phyloP scores from a whole-genome alignment of 2,113 vertebrate genomes.

The Leucopsar rothschildi region DNA sequence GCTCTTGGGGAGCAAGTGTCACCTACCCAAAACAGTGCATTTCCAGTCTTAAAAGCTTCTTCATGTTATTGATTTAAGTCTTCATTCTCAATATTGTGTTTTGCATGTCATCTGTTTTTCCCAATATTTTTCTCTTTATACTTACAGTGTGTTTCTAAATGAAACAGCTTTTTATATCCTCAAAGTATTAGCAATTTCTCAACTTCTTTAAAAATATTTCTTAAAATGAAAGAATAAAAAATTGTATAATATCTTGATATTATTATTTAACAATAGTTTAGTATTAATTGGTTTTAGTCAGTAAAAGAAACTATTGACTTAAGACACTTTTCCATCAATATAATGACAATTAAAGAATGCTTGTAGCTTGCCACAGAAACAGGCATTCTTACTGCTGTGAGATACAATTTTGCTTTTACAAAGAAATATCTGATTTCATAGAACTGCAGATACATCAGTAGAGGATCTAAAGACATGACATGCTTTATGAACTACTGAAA shows the following conservation, averaged over 20 bases:
- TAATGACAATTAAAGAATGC: background rate
- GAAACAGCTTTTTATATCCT: background rate
- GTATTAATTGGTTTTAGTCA: background rate
- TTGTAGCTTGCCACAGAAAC: background rate
- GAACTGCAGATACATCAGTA: background rate
- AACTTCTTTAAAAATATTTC: background rate
- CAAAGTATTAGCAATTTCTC: background rate
- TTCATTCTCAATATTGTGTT: background rate
- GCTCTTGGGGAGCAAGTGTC: background rate
- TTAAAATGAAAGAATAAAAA: background rate
- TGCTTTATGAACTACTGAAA: background rate
- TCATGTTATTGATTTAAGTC: background rate
- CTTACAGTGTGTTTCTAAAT: background rate
- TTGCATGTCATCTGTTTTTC: background rate
- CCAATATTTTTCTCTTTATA: background rate
- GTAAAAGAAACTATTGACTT: background rate
- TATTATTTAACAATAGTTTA: background rate
- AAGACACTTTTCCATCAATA: background rate
- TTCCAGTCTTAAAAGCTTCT: background rate
- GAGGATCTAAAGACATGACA: background rate
- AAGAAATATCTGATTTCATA: background rate
- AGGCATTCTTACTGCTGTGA: background rate
- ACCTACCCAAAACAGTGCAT: background rate
- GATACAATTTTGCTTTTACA: background rate
- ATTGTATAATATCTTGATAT: background rate